Conservation (phyloP, 2,797 vertebrate species). For the Sitta carolinensis region DNA sequence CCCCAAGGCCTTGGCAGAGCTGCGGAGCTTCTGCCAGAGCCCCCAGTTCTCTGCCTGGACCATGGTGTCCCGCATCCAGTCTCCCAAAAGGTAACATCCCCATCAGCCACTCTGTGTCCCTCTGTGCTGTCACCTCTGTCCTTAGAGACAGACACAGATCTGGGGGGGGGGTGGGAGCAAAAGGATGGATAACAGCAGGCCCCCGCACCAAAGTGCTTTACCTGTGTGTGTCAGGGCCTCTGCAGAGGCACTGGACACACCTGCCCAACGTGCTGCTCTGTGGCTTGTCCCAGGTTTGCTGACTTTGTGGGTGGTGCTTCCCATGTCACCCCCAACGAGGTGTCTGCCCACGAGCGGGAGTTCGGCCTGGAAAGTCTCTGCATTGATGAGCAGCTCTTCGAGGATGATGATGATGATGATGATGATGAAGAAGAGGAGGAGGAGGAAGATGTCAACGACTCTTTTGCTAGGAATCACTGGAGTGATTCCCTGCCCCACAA, state of each 20-base stretch:
- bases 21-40: slow-evolving; percentile 86
- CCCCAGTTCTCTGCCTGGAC: slow-evolving; percentile 91
- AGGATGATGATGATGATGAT: slow-evolving; percentile 80
- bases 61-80: slow-evolving; percentile 86
- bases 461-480: not conserved
- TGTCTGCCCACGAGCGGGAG: slow-evolving; percentile 87
- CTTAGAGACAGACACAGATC: not conserved
- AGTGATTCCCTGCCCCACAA: not conserved
- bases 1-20: slow-evolving; percentile 83
- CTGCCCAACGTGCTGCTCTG: not conserved
- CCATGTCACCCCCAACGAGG: slow-evolving; percentile 87
- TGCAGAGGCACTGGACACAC: accelerated
- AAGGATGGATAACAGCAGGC: accelerated
- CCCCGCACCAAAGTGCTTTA: accelerated
- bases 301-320: slow-evolving; percentile 90
- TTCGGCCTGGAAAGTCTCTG: slow-evolving; percentile 84
- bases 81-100: slow-evolving; percentile 87
- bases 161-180: accelerated
- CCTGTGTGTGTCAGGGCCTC: accelerated
- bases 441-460: not conserved
- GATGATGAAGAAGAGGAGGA: slow-evolving; percentile 32
- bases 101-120: accelerated
- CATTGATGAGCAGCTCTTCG: slow-evolving; percentile 84
- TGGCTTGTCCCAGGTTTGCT: slow-evolving; percentile 83
- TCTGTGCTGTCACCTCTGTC: not conserved